Conservation (phyloP, 2,888 invertebrate genomes). For the Parascotia fuliginaria region DNA sequence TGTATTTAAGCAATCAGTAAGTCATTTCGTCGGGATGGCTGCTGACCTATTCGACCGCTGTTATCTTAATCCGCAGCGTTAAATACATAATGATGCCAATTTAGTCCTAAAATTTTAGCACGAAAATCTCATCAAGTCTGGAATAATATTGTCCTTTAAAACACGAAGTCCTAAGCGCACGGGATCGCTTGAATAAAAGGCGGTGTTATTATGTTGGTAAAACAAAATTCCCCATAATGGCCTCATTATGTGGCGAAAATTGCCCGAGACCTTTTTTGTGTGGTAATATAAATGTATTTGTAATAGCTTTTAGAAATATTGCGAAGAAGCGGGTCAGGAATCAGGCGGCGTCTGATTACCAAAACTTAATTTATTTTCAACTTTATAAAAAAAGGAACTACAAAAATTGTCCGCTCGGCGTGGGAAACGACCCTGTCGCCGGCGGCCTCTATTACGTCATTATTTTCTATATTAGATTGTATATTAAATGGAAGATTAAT, state of each 20-base stretch:
- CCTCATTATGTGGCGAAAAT: constrained; percentile 86
- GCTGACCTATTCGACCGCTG: constrained; percentile 72
- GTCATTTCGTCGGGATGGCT: constrained; percentile 37
- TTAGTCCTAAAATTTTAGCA: constrained; percentile 82
- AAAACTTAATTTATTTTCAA: constrained; percentile 84
- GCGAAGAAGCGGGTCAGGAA: constrained; percentile 80
- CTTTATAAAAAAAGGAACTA: constrained; percentile 68
- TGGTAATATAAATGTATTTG: constrained; percentile 85
- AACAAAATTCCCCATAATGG: constrained; percentile 85
- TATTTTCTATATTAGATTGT: constrained; percentile 85
- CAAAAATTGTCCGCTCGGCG: constrained; percentile 78
- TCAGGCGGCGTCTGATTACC: constrained; percentile 81
- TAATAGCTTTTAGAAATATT: constrained; percentile 86
- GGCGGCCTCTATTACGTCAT: constrained; percentile 84
- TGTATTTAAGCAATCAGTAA: constrained; percentile 41
- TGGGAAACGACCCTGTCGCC: constrained; percentile 85
- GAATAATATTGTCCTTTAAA: constrained; percentile 84
- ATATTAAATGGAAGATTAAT: constrained; percentile 83
- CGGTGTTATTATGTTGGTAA: constrained; percentile 86
- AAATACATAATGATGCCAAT: constrained; percentile 81
- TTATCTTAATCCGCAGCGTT: constrained; percentile 73
- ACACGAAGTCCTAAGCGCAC: constrained; percentile 76
- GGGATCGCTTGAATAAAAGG: constrained; percentile 80
- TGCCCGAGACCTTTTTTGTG: constrained; percentile 84
- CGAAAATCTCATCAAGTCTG: constrained; percentile 81